Base-by-base conservation (phyloP, 2,113 vertebrate species). In the Corvus cornix region DNA sequence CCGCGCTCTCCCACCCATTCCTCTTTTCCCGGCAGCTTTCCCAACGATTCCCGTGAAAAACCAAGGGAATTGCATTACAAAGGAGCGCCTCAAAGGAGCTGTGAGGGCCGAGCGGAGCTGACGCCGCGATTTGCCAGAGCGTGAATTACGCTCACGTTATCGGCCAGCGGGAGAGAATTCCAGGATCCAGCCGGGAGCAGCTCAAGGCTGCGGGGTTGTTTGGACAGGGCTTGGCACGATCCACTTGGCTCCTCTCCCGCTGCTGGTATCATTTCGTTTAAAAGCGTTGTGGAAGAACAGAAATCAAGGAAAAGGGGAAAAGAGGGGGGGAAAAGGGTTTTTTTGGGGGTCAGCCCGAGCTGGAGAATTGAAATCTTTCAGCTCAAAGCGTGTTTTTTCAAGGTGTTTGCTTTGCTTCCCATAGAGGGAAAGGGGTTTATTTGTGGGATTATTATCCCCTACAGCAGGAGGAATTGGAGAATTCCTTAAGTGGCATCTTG, bases 71-170 rank as follows among this genome's bases (percentile, higher is more conserved):
- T 4, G 28, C 49, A 11, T 62, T 26, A 10, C 78, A 77, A n/a
- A 77, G 83, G 79, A 82, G 60, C 22, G 5, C 17, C 63, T 82
- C 94, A 81, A 81, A 90, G 85, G 41, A 84, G 80, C 86, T 33
- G 70, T 7, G 76, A 87, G 73, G 51, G 83, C 49, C 53, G 87
- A 94, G 73, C 33, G 72, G 78, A 58, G 55, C 91, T 44, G 84
- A 85, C 93, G 37, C 92, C 82, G 82, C 3, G 26, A 33, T 53
- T 16, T 85, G 96, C 95, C 96, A 96, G 94, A 70, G 87, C 3
- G 49, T 97, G 96, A 96, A 95, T 94, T 96, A 96, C 33, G 58
- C 62, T 7, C n/a, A 12, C 67, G 33, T 68, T 90, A 77, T 87
- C 83, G 2, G 91, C 93, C 94, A 97, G 41, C 48, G 53, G 94